Percentiles rank a stretch among this genome's conserved stretches.
Evolutionary conservation across 2,113 vertebrate genomes (phyloP).

Genomic region (Poeciliopsis retropinna): DNA sequence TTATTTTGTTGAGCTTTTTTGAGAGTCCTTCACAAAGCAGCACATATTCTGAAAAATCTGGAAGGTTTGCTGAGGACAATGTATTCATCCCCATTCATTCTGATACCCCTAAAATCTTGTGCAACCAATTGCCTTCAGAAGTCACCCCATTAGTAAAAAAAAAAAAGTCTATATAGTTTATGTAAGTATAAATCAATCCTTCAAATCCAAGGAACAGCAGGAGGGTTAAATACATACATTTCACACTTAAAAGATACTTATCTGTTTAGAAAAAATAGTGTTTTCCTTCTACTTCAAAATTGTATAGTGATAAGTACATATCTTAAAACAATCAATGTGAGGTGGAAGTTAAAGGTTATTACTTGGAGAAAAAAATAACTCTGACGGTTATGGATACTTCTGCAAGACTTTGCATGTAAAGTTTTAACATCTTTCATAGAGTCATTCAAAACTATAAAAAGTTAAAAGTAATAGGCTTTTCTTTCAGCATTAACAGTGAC

Average conservation of each 20-base stretch:
- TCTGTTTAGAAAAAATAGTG: too few species aligned
- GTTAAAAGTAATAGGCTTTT: not conserved
- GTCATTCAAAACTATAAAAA: not conserved
- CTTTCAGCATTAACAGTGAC: not conserved
- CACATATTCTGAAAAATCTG: not conserved
- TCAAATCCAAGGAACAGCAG: not conserved
- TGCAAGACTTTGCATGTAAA: too few species aligned
- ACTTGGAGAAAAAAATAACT: not conserved
- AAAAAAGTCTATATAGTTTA: too few species aligned
- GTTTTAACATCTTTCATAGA: not conserved
- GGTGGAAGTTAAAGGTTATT: too few species aligned
- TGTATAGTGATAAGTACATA: too few species aligned
- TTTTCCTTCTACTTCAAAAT: too few species aligned
- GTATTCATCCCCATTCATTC: not conserved
- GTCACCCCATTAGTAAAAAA: not conserved
- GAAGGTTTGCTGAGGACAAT: not conserved
- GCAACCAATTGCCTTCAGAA: not conserved
- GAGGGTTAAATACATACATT: not conserved
- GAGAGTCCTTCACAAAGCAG: not conserved
- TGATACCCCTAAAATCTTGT: not conserved
- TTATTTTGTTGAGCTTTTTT: not conserved
- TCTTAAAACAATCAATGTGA: too few species aligned
- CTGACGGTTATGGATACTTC: not conserved
- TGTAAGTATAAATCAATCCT: too few species aligned
- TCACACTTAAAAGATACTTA: not conserved